phyloP scores from a whole-genome alignment of 1,140 invertebrate species.

The Homalodisca vitripennis region DNA sequence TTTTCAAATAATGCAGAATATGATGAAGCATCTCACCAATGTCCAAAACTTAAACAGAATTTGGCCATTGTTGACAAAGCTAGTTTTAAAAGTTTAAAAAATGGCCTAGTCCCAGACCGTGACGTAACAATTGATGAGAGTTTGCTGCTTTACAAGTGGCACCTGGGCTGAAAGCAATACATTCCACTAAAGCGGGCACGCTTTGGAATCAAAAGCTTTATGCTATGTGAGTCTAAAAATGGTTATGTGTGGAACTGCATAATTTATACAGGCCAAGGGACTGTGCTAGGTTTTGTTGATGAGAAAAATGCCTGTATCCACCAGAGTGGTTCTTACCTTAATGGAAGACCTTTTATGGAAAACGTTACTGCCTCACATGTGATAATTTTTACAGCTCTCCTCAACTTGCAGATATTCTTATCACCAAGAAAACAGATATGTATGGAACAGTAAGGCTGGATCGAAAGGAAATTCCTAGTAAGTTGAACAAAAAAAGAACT shows the following conservation, averaged over 20 bases:
- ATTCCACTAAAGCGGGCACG: constrained; percentile 26
- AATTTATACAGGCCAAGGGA: neutral
- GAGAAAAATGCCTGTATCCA: neutral
- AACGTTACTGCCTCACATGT: neutral
- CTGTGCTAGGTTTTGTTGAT: neutral
- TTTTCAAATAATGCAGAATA: neutral
- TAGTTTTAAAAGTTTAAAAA: neutral
- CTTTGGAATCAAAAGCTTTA: neutral
- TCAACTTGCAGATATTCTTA: neutral
- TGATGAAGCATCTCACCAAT: neutral
- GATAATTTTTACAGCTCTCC: neutral
- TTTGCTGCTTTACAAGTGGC: neutral
- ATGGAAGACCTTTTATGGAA: neutral
- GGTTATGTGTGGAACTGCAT: neutral
- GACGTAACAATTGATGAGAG: neutral
- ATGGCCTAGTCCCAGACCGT: neutral
- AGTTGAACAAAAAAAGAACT: neutral
- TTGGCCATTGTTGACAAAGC: neutral
- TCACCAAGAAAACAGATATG: neutral
- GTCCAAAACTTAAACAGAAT: neutral
- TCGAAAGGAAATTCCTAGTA: neutral
- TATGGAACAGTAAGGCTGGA: neutral
- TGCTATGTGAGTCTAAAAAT: neutral
- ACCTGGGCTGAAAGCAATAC: neutral
- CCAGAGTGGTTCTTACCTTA: neutral